Evolutionary conservation across 1,140 invertebrate genomes (phyloP).

Genomic region (Microplitis mediator): DNA sequence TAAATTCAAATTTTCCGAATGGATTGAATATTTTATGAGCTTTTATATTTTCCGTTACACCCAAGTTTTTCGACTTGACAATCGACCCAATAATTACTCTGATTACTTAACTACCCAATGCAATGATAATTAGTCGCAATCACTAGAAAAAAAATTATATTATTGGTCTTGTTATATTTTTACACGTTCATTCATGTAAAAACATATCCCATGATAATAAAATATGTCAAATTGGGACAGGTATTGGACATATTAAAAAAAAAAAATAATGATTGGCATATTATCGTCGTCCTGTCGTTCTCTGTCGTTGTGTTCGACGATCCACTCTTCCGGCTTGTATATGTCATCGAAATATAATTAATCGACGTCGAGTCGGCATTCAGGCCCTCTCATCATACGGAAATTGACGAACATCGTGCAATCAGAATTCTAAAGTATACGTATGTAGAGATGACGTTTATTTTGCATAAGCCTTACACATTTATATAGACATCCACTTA

Average conservation of each 20-base stretch:
- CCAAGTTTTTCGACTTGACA: no score
- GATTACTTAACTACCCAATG: no score
- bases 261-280: constrained; percentile 9
- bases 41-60: no score
- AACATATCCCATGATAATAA: background rate
- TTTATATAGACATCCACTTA: background rate
- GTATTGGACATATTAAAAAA: background rate
- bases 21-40: no score
- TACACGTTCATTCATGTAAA: background rate
- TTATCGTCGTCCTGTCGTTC: background rate
- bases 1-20: no score
- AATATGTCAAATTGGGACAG: background rate
- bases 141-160: no score
- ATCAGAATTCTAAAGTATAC: background rate
- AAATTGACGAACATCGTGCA: constrained; percentile 18
- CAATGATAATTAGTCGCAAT: no score
- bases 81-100: no score
- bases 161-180: no score
- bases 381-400: constrained; percentile 6
- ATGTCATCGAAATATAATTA: constrained; percentile 26
- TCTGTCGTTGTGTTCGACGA: background rate
- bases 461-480: background rate
- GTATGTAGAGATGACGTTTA: no score
- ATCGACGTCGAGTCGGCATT: constrained; percentile 3
- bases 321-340: constrained; percentile 22